phyloP scores from a whole-genome alignment of 2,797 vertebrate species.

The Agapornis canus region DNA sequence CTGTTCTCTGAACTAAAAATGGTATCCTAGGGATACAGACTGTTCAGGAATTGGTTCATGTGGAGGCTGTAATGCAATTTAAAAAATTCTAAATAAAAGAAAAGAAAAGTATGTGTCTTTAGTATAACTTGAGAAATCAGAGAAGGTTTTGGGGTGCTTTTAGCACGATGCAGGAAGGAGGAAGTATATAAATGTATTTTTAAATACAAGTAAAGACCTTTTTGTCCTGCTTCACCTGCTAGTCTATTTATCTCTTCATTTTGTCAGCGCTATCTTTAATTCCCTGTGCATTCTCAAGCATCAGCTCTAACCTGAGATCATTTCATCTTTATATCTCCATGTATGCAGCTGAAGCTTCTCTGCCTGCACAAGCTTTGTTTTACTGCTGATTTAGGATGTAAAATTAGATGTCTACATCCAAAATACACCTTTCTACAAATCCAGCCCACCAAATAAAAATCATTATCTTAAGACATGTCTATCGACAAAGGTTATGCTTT shows the following conservation, averaged over 20 bases:
- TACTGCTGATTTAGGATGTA: conserved; percentile 27
- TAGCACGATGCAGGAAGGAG: fast-evolving
- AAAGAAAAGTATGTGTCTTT: background rate
- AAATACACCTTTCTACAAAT: conserved; percentile 67
- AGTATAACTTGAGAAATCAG: background rate
- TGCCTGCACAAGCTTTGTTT: conserved; percentile 6
- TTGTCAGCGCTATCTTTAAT: background rate
- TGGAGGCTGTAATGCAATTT: background rate
- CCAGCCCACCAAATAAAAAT: conserved; percentile 62
- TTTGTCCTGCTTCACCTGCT: background rate
- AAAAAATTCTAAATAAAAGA: background rate
- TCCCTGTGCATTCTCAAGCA: background rate
- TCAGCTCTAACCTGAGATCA: background rate
- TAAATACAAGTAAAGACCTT: background rate
- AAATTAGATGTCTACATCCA: conserved; percentile 61
- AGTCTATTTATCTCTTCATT: background rate
- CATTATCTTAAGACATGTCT: conserved; percentile 69
- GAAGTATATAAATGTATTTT: background rate
- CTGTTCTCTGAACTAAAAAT: conserved; percentile 17
- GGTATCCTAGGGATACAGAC: background rate
- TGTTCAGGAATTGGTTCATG: background rate
- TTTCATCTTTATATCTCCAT: background rate
- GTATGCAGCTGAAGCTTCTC: background rate
- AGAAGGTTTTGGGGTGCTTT: background rate
- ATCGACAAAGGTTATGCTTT: conserved; percentile 68